A percentile compares a stretch with the other conserved stretches of the same genome.
Evolutionary conservation across 2,888 invertebrate species (phyloP).

Genomic region (Conomelus anceps): DNA sequence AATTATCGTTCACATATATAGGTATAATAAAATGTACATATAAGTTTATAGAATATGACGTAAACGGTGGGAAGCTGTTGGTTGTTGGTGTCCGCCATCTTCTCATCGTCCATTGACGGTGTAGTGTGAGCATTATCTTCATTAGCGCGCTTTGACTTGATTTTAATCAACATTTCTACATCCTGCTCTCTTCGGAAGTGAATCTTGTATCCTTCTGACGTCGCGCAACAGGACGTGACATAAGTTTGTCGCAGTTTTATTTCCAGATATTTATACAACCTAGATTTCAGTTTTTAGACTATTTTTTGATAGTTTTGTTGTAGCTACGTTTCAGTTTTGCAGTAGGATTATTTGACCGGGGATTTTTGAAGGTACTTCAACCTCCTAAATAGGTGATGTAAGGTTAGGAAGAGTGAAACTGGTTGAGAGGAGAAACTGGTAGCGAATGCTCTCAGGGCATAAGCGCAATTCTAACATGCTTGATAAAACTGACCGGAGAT

Average conservation of each 20-base stretch:
- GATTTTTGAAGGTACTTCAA: too few relatives aligned
- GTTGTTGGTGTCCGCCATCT: neutral
- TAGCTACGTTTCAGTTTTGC: too few relatives aligned
- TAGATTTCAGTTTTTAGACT: too few relatives aligned
- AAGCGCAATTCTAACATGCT: too few relatives aligned
- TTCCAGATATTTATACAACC: neutral
- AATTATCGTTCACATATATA: neutral
- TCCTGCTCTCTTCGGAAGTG: neutral
- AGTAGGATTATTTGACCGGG: too few relatives aligned
- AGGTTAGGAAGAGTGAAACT: too few relatives aligned
- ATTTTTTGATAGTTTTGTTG: too few relatives aligned
- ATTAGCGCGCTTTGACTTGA: neutral
- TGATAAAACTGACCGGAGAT: too few relatives aligned
- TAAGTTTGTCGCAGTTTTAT: neutral
- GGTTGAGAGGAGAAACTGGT: too few relatives aligned
- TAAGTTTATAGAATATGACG: neutral
- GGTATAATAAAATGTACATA: neutral
- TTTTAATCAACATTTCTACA: neutral
- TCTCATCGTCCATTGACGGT: neutral
- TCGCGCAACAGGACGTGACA: neutral
- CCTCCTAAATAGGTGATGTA: too few relatives aligned
- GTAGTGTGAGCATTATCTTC: neutral
- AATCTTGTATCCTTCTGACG: neutral
- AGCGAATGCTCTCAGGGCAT: too few relatives aligned
- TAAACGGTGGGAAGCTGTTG: neutral